These are phyloP conservation scores for Caenorhabditis zanzibari DNA, from an alignment of 2,888 invertebrate species.

Conservation along the genomic window DNA sequence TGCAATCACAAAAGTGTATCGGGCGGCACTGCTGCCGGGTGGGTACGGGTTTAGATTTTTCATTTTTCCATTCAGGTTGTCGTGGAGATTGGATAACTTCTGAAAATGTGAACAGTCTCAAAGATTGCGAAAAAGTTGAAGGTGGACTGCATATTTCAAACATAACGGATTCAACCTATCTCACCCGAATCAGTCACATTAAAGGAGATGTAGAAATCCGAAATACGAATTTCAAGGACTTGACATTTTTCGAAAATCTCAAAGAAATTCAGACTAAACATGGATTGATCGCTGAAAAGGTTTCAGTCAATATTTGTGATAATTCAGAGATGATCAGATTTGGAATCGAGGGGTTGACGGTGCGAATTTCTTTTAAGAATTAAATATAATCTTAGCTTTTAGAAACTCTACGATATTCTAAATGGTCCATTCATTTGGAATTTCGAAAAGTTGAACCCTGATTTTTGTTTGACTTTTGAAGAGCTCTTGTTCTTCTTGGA, in stretches of 20 bases:
- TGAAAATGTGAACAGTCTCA: neutral
- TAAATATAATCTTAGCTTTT: neutral
- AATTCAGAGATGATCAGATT: slow-evolving; percentile 11
- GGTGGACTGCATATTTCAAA: neutral
- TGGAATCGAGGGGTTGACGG: neutral
- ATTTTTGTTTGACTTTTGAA: slow-evolving; percentile 2
- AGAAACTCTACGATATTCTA: neutral
- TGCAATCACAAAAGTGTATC: too few relatives aligned
- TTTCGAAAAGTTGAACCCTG: neutral
- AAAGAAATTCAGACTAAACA: neutral
- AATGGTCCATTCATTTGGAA: neutral
- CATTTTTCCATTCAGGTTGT: neutral
- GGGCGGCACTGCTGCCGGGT: too few relatives aligned
- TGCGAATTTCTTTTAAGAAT: too few relatives aligned
- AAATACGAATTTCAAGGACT: neutral
- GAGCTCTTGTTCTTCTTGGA: neutral
- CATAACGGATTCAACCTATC: neutral
- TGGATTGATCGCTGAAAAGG: neutral
- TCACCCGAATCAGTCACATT: neutral
- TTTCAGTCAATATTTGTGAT: neutral
- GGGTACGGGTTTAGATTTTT: neutral
- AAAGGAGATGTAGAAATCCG: slow-evolving; percentile 11
- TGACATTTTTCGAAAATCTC: slow-evolving; percentile 9
- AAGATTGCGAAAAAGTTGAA: neutral
- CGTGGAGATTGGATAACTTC: neutral